Base-by-base conservation (phyloP, 2,113 vertebrate genomes). In the Cyanistes caeruleus region DNA sequence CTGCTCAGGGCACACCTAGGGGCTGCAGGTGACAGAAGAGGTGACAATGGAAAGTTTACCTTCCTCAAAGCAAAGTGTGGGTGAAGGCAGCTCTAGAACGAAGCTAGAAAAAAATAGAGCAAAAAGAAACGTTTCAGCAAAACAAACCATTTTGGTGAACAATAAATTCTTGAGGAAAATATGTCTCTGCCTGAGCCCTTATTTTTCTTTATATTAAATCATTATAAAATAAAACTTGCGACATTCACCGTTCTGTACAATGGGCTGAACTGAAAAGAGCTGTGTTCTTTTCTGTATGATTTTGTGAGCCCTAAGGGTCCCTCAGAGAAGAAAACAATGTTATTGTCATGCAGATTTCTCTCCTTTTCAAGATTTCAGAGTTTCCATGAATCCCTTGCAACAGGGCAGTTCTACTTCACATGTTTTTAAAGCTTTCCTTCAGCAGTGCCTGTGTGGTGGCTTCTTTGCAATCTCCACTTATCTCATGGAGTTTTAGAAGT, bases 291-390 rank as follows among this genome's bases (percentile, higher is more conserved):
- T 81, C 86, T 91, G 73, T 94, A 59, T 4, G n/a, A 83, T 95
- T 95, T 84, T 28, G 37, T 84, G 91, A 70, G 91, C 72, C 87
- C 84, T 90, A 48, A 94, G 87, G 94, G 95, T 96, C 83, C 64
- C 51, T 91, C 56, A 9, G 58, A 94, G 90, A 90, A 96, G 85
- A 91, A 97, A 97, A 88, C 79, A 96, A 70, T 14, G 70, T 79
- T 90, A 97, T 97, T 98, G 91, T 97, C 84, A 97, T 97, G 97
- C 93, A 97, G 96, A 98, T 97, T 87, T 80, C 23, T 62, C 73
- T 90, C 70, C 52, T 90, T 96, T 96, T 94, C 11, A 86, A 78
- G 74, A 70, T 94, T 95, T 93, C 87, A 62, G 84, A 92, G 86
- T 24, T 90, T 87, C 92, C 28, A 17, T 37, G 35, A 93, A 94